Base-by-base conservation (phyloP, 92 coral and sea anemone genomes). In the Bergia sp. region DNA sequence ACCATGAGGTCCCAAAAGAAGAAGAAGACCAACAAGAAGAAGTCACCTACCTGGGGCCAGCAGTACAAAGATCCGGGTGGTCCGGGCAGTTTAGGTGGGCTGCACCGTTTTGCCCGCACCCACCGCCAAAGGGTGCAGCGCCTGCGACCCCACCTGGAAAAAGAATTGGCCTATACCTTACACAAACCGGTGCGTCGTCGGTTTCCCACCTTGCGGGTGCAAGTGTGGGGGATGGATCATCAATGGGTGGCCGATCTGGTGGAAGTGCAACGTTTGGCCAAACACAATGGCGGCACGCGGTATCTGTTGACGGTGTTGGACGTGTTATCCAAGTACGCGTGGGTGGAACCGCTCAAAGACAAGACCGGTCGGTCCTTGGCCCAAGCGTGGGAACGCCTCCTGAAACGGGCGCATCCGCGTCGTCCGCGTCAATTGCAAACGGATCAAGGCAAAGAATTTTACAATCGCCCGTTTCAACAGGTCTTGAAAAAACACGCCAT, bases 321-420 rank as follows among this genome's bases (percentile, higher is more conserved):
- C 85, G 85, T 81, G 69, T 81, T 81, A 0, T 79, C 82, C 82
- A 79, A 79, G 82, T 79, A 79, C 82, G 82, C 82, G 82, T 79
- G 82, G 82, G 85, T 81, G 3, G 85, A 81, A 81, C 85, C 85
- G 85, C 85, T 81, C 72, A 81, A 81, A 81, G 85, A 81, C 85
- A 81, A 81, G 85, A 81, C 85, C 0, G 85, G 85, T 0, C 71
- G n/a, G 21, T 16, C n/a, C 73, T 0, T 81, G 85, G 85, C 85
- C 12, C 85, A 81, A 81, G 85, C 85, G 16, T 81, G 85, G 85
- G 85, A 81, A 81, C 73, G 85, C 18, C 0, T 81, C 73, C 73
- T 81, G 85, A 81, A 0, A 81, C 85, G 85, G 36, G 85, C 73
- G 21, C 85, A 81, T 50, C 85, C 85, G 23, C 85, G 85, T 3